Base-by-base conservation (phyloP, 2,113 vertebrate genomes). In the Lutjanus erythropterus region DNA sequence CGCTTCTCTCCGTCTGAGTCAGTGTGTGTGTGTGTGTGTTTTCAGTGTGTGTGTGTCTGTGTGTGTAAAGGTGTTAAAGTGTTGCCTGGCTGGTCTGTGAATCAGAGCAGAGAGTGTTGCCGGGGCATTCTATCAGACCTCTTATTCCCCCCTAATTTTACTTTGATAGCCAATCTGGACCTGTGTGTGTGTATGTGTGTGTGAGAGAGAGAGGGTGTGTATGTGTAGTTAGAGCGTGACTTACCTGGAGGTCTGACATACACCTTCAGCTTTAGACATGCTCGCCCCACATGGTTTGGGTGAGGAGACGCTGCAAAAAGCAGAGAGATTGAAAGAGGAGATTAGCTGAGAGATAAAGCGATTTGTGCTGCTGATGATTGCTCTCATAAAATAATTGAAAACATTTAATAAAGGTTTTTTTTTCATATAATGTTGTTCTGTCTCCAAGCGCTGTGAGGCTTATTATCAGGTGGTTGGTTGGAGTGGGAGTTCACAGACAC, bases 191-290 rank as follows among this genome's bases (percentile, higher is more conserved):
- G 56, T 72, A 60, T 78, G 50, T 65, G 71, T 71, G 78, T 62
- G 78, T 66, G 31, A 58, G 44, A 62, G 81, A 71, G 76, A 23
- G 67, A 60, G 76, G 47, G 71, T 59, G 33, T 52, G 64, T 64
- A 44, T 78, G 70, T 89, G 78, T 81, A 86, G 88, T 72, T 53
- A 58, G 84, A 86, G 89, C 42, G 14, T 84, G 85, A 84, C 96
- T 96, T 71, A 96, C 96, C 96, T 71, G 96, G 96, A 23, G 96
- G 96, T 79, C 96, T 95, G 65, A 97, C 97, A 0, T 97, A 98
- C 83, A 97, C 97, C 93, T 97, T 98, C 92, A 98, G 94, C 89
- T 97, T 96, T 92, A 98, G 95, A 95, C 97, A 98, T 84, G 95
- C 95, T 75, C 92, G 94, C 88, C 97, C 97, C 91, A 97, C 96